These are phyloP conservation scores for Orchesella cincta DNA, from an alignment of 1,140 invertebrate species.

Conservation along the genomic window DNA sequence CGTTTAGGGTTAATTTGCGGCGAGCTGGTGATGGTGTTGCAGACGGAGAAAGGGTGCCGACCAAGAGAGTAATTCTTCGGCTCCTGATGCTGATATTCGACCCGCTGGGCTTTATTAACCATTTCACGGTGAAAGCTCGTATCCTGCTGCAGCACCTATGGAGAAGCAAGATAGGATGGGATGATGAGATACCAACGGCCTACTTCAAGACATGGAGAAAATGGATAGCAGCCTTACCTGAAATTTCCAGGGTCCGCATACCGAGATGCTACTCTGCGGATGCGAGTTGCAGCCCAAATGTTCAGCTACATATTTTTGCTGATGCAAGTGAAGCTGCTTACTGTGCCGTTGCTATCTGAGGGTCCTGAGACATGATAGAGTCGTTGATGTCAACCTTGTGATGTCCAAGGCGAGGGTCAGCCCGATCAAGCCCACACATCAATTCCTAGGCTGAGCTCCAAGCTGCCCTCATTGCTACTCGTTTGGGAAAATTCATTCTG, in stretches of 20 bases:
- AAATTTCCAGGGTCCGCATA: not conserved
- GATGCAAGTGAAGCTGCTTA: constrained; percentile 51
- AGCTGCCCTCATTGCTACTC: constrained; percentile 3
- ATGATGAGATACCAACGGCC: constrained; percentile 30
- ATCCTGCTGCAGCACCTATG: constrained; percentile 44
- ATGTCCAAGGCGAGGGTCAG: constrained; percentile 18
- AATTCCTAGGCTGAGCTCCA: constrained; percentile 30
- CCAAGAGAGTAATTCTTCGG: constrained; percentile 36
- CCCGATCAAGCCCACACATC: constrained; percentile 19
- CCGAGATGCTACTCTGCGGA: too few relatives aligned
- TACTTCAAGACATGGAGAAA: constrained; percentile 2
- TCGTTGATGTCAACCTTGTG: too few relatives aligned
- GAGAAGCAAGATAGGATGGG: constrained; percentile 36
- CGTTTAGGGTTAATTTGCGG: constrained; percentile 18
- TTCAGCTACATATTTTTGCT: constrained; percentile 51
- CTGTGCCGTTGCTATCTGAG: constrained; percentile 50
- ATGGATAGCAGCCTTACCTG: constrained; percentile 25
- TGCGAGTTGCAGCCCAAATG: too few relatives aligned
- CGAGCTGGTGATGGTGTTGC: not conserved
- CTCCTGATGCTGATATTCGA: constrained; percentile 46
- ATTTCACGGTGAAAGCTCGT: constrained; percentile 28
- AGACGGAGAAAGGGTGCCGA: not conserved
- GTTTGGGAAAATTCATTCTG: constrained; percentile 12
- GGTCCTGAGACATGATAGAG: not conserved
- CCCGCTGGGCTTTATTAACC: constrained; percentile 44